Conservation (phyloP, 2,113 vertebrate species). For the Neotoma lepida region DNA sequence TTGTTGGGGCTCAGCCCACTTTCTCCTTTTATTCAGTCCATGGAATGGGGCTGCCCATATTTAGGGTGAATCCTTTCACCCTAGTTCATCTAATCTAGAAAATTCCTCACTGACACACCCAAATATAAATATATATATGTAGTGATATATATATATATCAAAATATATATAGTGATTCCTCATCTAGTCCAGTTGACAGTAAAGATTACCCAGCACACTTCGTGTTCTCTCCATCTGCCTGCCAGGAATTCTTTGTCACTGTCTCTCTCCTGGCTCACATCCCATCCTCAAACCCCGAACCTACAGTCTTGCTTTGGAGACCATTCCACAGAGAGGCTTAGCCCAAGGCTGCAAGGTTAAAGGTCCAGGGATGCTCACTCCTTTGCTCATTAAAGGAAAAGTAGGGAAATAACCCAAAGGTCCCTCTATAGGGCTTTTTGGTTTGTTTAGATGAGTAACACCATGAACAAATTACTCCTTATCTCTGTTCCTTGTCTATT, state of each 20-base stretch:
- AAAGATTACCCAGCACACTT: neutral
- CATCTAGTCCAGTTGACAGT: neutral
- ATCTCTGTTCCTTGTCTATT: neutral
- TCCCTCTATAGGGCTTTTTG: neutral
- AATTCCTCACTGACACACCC: neutral
- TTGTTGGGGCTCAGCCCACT: neutral
- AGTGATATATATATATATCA: no score
- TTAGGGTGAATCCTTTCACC: neutral
- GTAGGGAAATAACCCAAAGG: neutral
- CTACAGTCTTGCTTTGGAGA: neutral
- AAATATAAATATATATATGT: no score
- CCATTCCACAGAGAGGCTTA: neutral
- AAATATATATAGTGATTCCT: neutral
- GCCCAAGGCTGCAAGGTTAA: neutral
- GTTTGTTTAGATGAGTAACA: neutral
- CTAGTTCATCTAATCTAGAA: neutral
- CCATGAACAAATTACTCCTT: neutral
- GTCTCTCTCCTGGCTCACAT: neutral
- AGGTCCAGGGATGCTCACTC: neutral
- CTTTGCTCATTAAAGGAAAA: neutral
- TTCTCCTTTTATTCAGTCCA: neutral
- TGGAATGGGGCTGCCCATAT: neutral
- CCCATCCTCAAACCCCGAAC: neutral
- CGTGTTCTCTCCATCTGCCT: neutral
- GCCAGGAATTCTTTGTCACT: neutral